Percentiles rank a stretch among this genome's conserved stretches.
Conservation (phyloP, 2,888 invertebrate genomes). For the Plebejus melissa region DNA sequence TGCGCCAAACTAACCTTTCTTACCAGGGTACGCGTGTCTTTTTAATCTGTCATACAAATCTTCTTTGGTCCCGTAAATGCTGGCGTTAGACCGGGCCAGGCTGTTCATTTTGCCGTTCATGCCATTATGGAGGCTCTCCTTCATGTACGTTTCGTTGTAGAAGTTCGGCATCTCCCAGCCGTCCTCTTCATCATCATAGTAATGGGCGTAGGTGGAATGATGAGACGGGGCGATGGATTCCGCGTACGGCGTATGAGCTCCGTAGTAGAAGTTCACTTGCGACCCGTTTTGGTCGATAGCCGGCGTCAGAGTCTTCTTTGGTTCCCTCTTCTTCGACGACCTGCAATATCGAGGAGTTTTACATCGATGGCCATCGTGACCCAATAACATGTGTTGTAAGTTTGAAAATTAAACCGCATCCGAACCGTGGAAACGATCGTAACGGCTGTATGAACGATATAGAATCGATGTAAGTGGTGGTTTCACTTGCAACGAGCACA, state of each 20-base stretch:
- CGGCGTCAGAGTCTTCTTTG: slow-evolving; percentile 93
- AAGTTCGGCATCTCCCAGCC: slow-evolving; percentile 99
- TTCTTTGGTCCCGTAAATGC: slow-evolving; percentile 96
- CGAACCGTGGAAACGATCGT: background rate
- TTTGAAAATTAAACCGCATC: slow-evolving; percentile 16
- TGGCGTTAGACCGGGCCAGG: slow-evolving; percentile 94
- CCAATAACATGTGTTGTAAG: slow-evolving; percentile 15
- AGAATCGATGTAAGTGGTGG: background rate
- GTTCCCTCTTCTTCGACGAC: slow-evolving; percentile 92
- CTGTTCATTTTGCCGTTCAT: slow-evolving; percentile 94
- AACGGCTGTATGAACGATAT: background rate
- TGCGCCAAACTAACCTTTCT: slow-evolving; percentile 88
- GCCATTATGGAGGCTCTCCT: slow-evolving; percentile 92
- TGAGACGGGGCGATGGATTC: slow-evolving; percentile 97
- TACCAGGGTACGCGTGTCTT: slow-evolving; percentile 94
- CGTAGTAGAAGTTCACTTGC: slow-evolving; percentile 97
- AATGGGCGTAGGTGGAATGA: slow-evolving; percentile 96
- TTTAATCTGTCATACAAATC: slow-evolving; percentile 97
- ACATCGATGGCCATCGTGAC: slow-evolving; percentile 4
- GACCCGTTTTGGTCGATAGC: slow-evolving; percentile 95
- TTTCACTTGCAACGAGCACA: background rate
- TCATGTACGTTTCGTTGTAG: slow-evolving; percentile 97
- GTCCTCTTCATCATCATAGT: slow-evolving; percentile 97
- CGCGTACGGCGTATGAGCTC: slow-evolving; percentile 95
- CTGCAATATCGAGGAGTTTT: slow-evolving; percentile 56